Evolutionary conservation across 2,113 vertebrate species (phyloP), one percentile per base, ranked within the genome.

Genomic region (Sterna hirundo): DNA sequence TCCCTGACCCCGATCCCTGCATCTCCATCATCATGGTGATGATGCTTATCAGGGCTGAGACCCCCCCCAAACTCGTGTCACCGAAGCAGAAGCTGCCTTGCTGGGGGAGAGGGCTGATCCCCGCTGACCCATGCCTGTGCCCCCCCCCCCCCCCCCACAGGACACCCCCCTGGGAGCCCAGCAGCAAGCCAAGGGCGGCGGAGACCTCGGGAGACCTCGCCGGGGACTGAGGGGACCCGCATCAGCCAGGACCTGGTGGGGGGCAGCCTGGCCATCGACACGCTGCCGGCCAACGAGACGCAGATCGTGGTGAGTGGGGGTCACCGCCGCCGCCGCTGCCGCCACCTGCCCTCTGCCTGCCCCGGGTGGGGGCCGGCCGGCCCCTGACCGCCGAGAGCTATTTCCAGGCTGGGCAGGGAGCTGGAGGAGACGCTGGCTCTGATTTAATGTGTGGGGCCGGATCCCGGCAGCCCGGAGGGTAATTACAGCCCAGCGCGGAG

Each of bases 191-290:
- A 71, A 36, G 84, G 54, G 94, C 93, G 62, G 62, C 97, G 86
- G 87, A 96, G 93, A 83, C 60, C 84, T 75, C 92, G 87, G 81
- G 97, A 97, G 75, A 49, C 8, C 86, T 47, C 26, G 9, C 68
- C 9, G 5, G 97, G 97, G 40, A 78, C 92, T 1, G 92, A 87
- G 57, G 95, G 97, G 89, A 96, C 95, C 9, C 98, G 77, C 93
- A 97, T 98, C 94, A 98, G 97, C 86, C 98, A 98, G 70, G 99
- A 98, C 61, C 96, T 98, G 79, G 97, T 52, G 36, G 98, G 98
- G 42, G 98, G 97, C 96, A 98, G 97, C 81, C 80, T 99, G 76
- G 98, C 98, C 95, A 99, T 99, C 42, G 98, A 98, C 96, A 99
- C 98, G 3, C 97, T 99, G 92, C 97, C 97, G 1, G 96, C 98